These are phyloP conservation scores for Struthio camelus DNA, from an alignment of 2,113 vertebrate genomes.

Conservation along the genomic window DNA sequence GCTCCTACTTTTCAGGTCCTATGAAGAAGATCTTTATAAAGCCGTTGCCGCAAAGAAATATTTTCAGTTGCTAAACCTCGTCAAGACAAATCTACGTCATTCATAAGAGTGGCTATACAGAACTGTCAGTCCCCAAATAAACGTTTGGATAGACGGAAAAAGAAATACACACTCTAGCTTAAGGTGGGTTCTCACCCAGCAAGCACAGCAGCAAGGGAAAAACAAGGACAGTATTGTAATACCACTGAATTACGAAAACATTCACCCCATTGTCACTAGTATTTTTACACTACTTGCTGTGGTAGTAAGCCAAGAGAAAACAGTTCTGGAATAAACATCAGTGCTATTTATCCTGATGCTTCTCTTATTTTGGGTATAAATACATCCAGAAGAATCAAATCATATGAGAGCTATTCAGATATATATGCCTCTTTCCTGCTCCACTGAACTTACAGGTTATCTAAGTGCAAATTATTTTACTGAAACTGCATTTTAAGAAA, in stretches of 20 bases:
- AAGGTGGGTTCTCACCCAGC: not conserved
- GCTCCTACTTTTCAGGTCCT: not conserved
- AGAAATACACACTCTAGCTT: accelerated
- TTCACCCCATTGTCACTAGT: not conserved
- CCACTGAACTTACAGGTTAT: not conserved
- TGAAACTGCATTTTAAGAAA: not conserved
- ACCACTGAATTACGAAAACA: not conserved
- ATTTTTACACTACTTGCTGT: not conserved
- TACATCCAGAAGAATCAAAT: not conserved
- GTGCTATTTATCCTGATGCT: not conserved
- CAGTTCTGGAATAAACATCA: not conserved
- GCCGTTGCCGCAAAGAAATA: not conserved
- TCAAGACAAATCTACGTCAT: not conserved
- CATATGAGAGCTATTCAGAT: not conserved
- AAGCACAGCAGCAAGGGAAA: not conserved
- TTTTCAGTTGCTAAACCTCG: not conserved
- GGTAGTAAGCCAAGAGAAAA: not conserved
- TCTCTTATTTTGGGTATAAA: constrained; percentile 13
- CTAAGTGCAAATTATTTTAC: not conserved
- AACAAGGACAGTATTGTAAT: not conserved
- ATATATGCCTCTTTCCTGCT: not conserved
- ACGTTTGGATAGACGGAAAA: not conserved
- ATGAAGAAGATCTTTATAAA: not conserved
- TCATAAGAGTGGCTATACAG: not conserved
- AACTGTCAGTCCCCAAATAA: not conserved